Evolutionary conservation across 2,888 invertebrate genomes (phyloP), one percentile per base, ranked within the genome.

Genomic region (Formica aserva): DNA sequence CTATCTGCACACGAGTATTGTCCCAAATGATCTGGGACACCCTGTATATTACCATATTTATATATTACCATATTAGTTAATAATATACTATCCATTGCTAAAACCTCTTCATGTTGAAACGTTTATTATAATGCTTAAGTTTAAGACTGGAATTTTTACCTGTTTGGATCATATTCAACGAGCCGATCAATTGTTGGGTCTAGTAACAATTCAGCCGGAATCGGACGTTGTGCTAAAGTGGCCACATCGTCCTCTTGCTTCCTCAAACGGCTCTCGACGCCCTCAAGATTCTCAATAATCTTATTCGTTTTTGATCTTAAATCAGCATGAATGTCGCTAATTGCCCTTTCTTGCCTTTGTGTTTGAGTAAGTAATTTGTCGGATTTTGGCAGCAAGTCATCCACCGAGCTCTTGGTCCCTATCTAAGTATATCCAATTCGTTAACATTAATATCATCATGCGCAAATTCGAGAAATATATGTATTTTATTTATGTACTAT

Each of bases 211-310:
- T 98, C 98, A 0, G 97, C 96, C 0, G 97, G 97, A 13, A 96
- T 96, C 0, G 97, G 98, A 55, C 97, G 95, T 92, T 97, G 97
- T 0, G 97, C 97, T 75, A 98, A 94, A 1, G 97, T 96, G 1
- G 97, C 97, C 0, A 98, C 97, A 92, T 98, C 98, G 91, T 97
- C 97, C 92, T 98, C 98, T 91, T 98, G 98, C 92, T 98, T 98
- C 94, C 97, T 98, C 81, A 98, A 94, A 63, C 98, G 95, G 92
- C 97, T 97, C 93, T 98, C 98, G 1, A 98, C 98, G 96, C 98
- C 97, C 93, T 97, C 98, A 91, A 98, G 95, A 94, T 98, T 98
- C 91, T 97, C 97, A 77, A 98, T 98, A 75, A 98, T 98, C 90
- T 97, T 96, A 95, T 98, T 98, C 0, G 98, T 97, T 94, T 98